Conservation (phyloP, 2,797 vertebrate species). For the Pipistrellus kuhlii region DNA sequence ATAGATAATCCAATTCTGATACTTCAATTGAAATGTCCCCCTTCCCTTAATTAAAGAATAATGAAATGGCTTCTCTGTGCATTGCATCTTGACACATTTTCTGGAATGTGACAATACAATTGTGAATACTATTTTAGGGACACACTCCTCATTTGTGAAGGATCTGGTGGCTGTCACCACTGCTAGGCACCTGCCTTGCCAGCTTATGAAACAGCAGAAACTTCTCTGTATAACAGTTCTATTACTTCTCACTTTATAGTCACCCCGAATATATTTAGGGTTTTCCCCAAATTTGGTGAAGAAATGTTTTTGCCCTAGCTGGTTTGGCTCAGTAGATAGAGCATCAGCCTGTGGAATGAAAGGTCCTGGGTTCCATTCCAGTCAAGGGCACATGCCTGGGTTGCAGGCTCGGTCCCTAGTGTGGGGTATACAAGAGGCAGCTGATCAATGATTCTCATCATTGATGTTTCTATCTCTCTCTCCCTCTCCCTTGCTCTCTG, state of each 20-base stretch:
- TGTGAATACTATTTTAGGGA: conserved; percentile 44
- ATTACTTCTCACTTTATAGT: not conserved
- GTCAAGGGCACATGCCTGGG: too few relatives aligned
- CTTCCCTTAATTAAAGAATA: conserved; percentile 3
- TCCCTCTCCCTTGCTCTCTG: too few relatives aligned
- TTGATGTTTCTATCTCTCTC: too few relatives aligned
- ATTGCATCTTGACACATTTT: conserved; percentile 10
- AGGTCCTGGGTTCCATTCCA: too few relatives aligned
- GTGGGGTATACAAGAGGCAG: too few relatives aligned
- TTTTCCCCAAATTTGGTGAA: not conserved
- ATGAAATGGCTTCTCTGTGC: conserved; percentile 44
- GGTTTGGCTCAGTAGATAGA: too few relatives aligned
- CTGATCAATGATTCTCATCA: too few relatives aligned
- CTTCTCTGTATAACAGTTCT: not conserved
- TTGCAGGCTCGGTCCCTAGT: too few relatives aligned
- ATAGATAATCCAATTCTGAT: not conserved
- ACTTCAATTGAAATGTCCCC: not conserved
- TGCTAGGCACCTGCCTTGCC: not conserved
- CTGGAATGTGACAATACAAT: not conserved
- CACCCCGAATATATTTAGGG: not conserved
- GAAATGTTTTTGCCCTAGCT: not conserved
- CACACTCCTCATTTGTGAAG: not conserved
- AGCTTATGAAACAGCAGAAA: conserved; percentile 51
- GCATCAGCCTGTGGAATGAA: too few relatives aligned
- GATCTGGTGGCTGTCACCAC: not conserved